Evolutionary conservation across 2,797 vertebrate species (phyloP).

Genomic region (Hozukius guyotensis): DNA sequence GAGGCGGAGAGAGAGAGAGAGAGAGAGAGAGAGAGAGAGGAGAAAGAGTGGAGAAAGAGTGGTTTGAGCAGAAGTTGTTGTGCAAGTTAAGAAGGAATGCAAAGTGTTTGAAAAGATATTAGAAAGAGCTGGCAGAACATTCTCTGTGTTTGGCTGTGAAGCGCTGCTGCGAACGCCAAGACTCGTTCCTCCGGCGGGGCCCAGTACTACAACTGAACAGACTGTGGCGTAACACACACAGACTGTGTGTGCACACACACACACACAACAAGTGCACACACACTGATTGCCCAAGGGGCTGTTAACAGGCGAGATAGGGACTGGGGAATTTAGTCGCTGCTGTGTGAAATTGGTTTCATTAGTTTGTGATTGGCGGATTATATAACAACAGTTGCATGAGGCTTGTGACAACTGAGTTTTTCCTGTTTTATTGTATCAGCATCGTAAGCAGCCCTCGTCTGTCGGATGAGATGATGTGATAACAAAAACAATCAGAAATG

Average conservation of each 20-base stretch:
- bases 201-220: slow-evolving; percentile 61
- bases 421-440: slow-evolving; percentile 10
- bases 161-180: slow-evolving; percentile 60
- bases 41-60: not conserved
- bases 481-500: not conserved
- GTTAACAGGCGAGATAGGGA: slow-evolving; percentile 61
- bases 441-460: not conserved
- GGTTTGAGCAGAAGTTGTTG: slow-evolving; percentile 71
- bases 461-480: slow-evolving; percentile 10
- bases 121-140: slow-evolving; percentile 76
- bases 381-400: slow-evolving; percentile 63
- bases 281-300: slow-evolving; percentile 59
- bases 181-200: slow-evolving; percentile 57
- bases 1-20: slow-evolving; percentile 5
- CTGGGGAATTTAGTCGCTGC: slow-evolving; percentile 52
- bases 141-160: slow-evolving; percentile 75
- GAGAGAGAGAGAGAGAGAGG: not conserved
- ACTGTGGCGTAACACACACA: slow-evolving; percentile 52
- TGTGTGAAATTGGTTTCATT: slow-evolving; percentile 67
- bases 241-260: not conserved
- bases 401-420: slow-evolving; percentile 23
- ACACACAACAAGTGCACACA: not conserved
- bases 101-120: slow-evolving; percentile 77
- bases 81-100: slow-evolving; percentile 73
- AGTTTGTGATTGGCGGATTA: slow-evolving; percentile 60